Evolutionary conservation across 2,797 vertebrate genomes (phyloP), one percentile per base, ranked within the genome.

Genomic region (Typhlichthys subterraneus): DNA sequence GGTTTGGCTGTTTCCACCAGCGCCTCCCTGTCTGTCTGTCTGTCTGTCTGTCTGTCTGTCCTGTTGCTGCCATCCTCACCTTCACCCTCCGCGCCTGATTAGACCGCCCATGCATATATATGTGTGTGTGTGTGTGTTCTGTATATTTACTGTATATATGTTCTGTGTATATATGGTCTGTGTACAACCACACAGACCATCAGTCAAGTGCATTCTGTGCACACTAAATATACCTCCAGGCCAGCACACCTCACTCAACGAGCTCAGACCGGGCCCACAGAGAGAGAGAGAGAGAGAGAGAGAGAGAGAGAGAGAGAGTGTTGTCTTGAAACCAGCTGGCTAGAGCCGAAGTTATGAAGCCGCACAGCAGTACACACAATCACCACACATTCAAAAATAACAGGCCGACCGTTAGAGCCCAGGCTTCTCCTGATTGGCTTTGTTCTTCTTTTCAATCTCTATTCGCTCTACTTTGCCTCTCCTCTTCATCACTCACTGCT

Each of bases 191-290:
- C 23, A 23, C 23, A 23, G 23, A 23, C 23, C 23, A 23, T 23
- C 23, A 85, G 76, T 82, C 78, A 82, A 83, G 82, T 71, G 77
- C 79, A 72, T 85, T 76, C 77, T 76, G 72, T 19, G 64, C 64
- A 70, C 76, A 71, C 85, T 84, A 82, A 86, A 85, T 80, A 79
- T 81, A 75, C 80, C 72, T 83, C 67, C 72, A 72, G 60, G 79
- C 76, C 42, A 83, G 77, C 72, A 75, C 76, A 75, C 61, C 77
- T 74, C 72, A 83, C 68, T 70, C 55, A 75, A 79, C 38, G 47
- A 38, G 6, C 33, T 38, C 33, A 82, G 68, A 79, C 59, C 69
- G 69, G 72, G 61, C 67, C 77, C 82, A 69, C 78, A 71, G 75
- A 63, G 67, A 70, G 70, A 61, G 73, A 85, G 81, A 84, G 55